phyloP scores from a whole-genome alignment of 2,888 invertebrate genomes.

The Andrena flavipes region DNA sequence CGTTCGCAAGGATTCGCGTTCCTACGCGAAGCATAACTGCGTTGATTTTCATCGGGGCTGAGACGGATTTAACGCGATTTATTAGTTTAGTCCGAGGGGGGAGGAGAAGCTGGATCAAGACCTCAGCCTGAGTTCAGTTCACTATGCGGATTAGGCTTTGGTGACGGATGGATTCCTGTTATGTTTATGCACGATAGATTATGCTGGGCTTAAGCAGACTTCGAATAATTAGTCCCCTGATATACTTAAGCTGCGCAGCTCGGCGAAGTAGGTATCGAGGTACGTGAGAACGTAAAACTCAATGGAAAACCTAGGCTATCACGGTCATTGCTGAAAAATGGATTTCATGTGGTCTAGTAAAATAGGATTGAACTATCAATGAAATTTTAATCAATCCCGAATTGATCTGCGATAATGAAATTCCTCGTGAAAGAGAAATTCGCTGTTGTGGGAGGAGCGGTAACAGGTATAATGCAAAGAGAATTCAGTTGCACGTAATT shows the following conservation, averaged over 20 bases:
- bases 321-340: background rate
- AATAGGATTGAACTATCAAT: background rate
- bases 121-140: slow-evolving; percentile 6
- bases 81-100: background rate
- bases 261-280: background rate
- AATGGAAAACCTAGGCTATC: background rate
- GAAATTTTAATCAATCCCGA: background rate
- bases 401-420: background rate
- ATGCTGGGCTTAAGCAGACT: background rate
- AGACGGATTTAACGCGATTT: slow-evolving; percentile 17
- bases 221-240: slow-evolving; percentile 2
- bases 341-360: background rate
- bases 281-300: background rate
- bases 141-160: slow-evolving; percentile 4
- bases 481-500: background rate
- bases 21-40: background rate
- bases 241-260: background rate
- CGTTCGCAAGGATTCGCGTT: background rate
- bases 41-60: background rate
- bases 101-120: background rate
- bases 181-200: slow-evolving; percentile 3
- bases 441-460: no score
- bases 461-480: slow-evolving; percentile 19
- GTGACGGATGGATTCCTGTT: slow-evolving; percentile 10
- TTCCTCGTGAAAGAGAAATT: background rate